Conservation (phyloP, 2,113 vertebrate species). For the Prunella fulvescens region DNA sequence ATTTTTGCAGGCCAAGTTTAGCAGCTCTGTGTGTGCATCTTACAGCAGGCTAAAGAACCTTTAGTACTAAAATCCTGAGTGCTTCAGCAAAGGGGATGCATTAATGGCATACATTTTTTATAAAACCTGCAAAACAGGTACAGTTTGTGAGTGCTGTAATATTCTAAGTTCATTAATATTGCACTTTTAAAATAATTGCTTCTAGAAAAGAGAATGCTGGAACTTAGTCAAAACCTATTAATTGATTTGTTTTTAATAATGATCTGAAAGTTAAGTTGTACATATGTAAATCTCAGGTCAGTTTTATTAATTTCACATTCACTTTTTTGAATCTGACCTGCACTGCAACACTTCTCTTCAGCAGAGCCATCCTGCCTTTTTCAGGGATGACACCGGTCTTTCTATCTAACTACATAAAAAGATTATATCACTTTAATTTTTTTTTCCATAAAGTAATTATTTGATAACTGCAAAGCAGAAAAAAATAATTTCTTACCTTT, state of each 20-base stretch:
- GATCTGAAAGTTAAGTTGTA: neutral
- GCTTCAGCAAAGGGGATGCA: neutral
- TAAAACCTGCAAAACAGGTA: neutral
- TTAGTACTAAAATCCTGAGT: neutral
- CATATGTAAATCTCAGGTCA: neutral
- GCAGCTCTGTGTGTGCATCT: neutral
- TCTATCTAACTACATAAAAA: neutral
- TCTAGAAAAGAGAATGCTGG: neutral
- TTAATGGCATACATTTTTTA: neutral
- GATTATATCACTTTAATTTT: neutral
- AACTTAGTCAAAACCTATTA: neutral
- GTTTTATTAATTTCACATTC: neutral
- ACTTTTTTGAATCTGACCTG: neutral
- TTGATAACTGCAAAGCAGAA: conserved; percentile 22
- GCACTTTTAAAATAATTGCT: neutral
- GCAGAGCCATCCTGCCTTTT: neutral
- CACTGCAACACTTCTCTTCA: neutral
- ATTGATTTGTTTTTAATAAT: neutral
- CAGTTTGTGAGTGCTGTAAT: neutral
- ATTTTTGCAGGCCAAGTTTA: conserved; percentile 21
- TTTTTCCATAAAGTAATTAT: conserved; percentile 21
- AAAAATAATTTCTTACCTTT: neutral
- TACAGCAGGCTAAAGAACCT: neutral
- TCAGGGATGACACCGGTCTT: neutral
- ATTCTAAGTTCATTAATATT: neutral